Base-by-base conservation (phyloP, 2,888 invertebrate species). In the Platyscelio sp. region DNA sequence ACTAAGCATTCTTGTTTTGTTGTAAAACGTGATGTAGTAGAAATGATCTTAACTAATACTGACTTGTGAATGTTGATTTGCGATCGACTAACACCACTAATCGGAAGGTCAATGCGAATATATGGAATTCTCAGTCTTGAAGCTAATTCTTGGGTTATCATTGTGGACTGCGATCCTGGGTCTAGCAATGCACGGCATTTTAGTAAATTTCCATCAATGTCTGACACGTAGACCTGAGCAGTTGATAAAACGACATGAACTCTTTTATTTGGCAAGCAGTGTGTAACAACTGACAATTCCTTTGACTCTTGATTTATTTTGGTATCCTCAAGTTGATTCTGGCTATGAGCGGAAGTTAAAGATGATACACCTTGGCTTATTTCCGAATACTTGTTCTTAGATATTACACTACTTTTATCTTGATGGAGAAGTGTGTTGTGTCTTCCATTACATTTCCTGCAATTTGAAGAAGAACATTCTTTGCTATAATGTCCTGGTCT, bases 111-210 rank as follows among this genome's bases (percentile, higher is more conserved):
- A 26, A 65, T 46, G 22, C 40, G 18, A 7, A 40, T 40, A 22
- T 18, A 40, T 20, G 65, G 65, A 43, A 65, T 46, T 26, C 46
- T 46, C n/a, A 46, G 24, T 15, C 22, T 65, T 11, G 43, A 24
- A n/a, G 46, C 46, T 46, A 65, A 46, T 18, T 46, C 40, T 46
- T 65, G 33, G 22, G 46, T 65, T 26, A 65, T 65, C 24, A 65
- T 46, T 22, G 29, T 65, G 11, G 46, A 43, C 18, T 65, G 65
- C 2, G 65, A 65, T 15, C 46, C 65, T n/a, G 24, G 46, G 24
- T 65, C 65, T 15, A 65, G 20, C n/a, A 63, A 22, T 11, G 22
- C 63, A 38, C 63, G 18, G 22, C 63, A 63, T 22, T 40, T 63
- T n/a, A 20, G 63, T 20, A 38, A 22, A 38, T 63, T 63, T 22